A percentile compares a stretch with the other conserved stretches of the same genome.
Conservation (phyloP, 2,888 invertebrate species). For the Geotrupes spiniger region DNA sequence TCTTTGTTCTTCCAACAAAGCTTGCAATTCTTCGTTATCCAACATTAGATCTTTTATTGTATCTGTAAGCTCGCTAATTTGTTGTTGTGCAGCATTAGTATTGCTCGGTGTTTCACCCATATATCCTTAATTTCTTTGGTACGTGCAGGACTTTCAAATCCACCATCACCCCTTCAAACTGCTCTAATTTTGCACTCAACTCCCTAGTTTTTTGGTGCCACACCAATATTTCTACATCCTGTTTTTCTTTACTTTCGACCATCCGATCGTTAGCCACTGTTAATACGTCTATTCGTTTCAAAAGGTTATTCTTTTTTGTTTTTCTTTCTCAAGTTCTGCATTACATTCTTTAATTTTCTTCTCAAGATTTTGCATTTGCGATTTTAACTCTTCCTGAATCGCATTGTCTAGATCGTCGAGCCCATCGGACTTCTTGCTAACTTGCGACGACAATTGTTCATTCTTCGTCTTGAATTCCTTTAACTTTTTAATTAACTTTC, state of each 20-base stretch:
- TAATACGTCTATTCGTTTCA: constrained; percentile 71
- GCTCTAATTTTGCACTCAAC: constrained; percentile 63
- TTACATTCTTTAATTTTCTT: constrained; percentile 60
- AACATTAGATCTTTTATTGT: constrained; percentile 58
- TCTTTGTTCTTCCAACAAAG: constrained; percentile 56
- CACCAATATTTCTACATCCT: constrained; percentile 72
- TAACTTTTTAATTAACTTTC: constrained; percentile 78
- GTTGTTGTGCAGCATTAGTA: constrained; percentile 28
- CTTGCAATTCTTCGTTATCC: constrained; percentile 62
- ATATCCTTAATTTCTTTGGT: constrained; percentile 4
- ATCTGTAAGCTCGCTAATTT: constrained; percentile 54
- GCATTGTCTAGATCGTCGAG: constrained; percentile 70
- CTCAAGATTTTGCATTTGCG: constrained; percentile 65
- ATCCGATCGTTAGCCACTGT: constrained; percentile 74
- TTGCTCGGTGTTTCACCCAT: constrained; percentile 6
- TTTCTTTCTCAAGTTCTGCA: constrained; percentile 59
- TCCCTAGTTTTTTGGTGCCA: constrained; percentile 72
- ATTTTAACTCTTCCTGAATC: constrained; percentile 77
- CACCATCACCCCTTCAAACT: constrained; percentile 53
- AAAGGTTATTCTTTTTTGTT: constrained; percentile 66
- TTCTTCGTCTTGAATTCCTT: constrained; percentile 76
- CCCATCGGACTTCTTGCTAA: constrained; percentile 41
- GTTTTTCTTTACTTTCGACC: constrained; percentile 76
- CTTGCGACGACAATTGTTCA: constrained; percentile 58
- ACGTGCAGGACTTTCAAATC: constrained; percentile 25